Evolutionary conservation across 2,113 vertebrate genomes (phyloP).

Genomic region (Condylura cristata): DNA sequence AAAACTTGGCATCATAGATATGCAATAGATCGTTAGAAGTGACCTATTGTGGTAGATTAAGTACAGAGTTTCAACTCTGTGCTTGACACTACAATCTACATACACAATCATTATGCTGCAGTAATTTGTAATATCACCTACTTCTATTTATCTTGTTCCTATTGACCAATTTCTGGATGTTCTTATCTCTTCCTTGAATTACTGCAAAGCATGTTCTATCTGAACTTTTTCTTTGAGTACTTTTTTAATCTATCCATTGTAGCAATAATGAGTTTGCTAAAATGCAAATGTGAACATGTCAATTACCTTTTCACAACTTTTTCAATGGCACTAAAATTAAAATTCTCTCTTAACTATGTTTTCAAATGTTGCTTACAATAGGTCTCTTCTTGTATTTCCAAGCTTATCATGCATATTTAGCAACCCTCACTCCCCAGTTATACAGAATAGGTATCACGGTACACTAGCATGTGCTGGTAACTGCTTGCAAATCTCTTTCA

Average conservation of each 20-base stretch:
- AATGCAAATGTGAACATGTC: neutral
- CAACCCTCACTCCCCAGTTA: neutral
- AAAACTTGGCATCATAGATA: neutral
- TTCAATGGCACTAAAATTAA: neutral
- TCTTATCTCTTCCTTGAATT: neutral
- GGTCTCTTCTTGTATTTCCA: neutral
- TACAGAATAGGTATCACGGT: neutral
- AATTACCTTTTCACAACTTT: neutral
- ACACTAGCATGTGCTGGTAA: neutral
- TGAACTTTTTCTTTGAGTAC: neutral
- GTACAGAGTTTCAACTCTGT: neutral
- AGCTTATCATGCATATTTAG: neutral
- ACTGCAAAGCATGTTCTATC: neutral
- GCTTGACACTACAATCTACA: neutral
- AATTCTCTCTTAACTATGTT: neutral
- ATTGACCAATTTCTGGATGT: neutral
- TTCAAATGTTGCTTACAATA: neutral
- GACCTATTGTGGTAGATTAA: neutral
- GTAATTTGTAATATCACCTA: neutral
- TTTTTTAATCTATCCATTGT: neutral
- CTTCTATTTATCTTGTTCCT: neutral
- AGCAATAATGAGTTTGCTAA: neutral
- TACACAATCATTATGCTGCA: neutral
- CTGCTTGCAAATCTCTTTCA: neutral
- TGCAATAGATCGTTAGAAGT: neutral